These are phyloP conservation scores for Todus mexicanus DNA, from an alignment of 2,797 vertebrate species.

Conservation along the genomic window DNA sequence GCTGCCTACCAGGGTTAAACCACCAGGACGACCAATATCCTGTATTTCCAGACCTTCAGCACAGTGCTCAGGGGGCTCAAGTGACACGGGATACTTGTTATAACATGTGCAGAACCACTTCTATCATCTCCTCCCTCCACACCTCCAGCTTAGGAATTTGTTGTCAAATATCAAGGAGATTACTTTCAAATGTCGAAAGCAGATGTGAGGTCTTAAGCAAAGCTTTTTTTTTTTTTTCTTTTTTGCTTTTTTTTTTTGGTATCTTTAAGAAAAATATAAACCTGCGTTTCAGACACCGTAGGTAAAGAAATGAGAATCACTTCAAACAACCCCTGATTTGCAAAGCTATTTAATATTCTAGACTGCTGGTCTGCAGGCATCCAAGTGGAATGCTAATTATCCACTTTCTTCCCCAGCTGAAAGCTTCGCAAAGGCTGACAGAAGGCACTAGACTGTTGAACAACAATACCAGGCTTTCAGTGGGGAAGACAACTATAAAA, in stretches of 20 bases:
- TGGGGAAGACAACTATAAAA: constrained; percentile 80
- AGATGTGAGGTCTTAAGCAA: background rate
- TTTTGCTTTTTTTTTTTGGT: too few species aligned
- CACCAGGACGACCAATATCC: background rate
- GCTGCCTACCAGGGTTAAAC: background rate
- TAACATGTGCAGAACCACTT: constrained; percentile 61
- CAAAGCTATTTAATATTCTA: constrained; percentile 57
- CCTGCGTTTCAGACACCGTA: background rate
- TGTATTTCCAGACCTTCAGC: constrained; percentile 6
- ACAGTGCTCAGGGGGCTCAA: background rate
- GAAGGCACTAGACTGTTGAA: constrained; percentile 75
- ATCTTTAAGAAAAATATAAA: background rate
- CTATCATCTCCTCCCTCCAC: background rate
- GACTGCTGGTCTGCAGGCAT: constrained; percentile 29
- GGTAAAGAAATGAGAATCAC: constrained; percentile 28
- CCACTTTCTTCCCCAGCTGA: constrained; percentile 19
- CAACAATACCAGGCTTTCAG: constrained; percentile 72
- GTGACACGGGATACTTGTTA: constrained; percentile 47
- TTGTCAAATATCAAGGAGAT: constrained; percentile 41
- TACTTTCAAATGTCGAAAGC: constrained; percentile 30
- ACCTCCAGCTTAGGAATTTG: constrained; percentile 24
- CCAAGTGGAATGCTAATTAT: constrained; percentile 65
- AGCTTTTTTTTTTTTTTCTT: background rate
- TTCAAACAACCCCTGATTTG: constrained; percentile 27
- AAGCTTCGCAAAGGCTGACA: constrained; percentile 58